phyloP scores from a whole-genome alignment of 1,140 invertebrate species.

The Zaprionus davidi region DNA sequence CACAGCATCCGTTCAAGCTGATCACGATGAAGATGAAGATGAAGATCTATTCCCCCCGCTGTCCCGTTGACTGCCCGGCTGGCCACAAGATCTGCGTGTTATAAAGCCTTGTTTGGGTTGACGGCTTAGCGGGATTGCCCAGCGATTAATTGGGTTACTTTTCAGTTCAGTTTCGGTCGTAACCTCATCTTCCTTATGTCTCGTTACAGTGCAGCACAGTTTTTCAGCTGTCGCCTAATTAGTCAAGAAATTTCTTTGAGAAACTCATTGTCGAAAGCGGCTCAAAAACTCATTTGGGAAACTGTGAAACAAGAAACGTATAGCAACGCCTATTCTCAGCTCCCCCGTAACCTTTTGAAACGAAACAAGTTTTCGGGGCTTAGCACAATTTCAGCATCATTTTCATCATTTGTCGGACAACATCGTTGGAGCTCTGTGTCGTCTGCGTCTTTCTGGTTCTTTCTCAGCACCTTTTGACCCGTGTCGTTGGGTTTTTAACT shows the following conservation, averaged over 20 bases:
- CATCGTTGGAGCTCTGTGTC: slow-evolving; percentile 22
- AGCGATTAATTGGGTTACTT: slow-evolving; percentile 38
- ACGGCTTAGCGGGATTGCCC: slow-evolving; percentile 33
- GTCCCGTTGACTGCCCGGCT: neutral
- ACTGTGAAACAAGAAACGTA: slow-evolving; percentile 28
- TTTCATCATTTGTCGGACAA: slow-evolving; percentile 32
- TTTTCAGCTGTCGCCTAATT: slow-evolving; percentile 46
- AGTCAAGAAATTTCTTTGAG: slow-evolving; percentile 15
- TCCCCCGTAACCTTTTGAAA: slow-evolving; percentile 8
- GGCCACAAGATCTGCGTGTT: slow-evolving; percentile 59
- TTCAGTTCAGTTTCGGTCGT: slow-evolving; percentile 13
- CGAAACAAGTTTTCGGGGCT: slow-evolving; percentile 46
- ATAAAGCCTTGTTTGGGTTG: slow-evolving; percentile 44
- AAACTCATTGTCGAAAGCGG: slow-evolving; percentile 19
- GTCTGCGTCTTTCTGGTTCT: slow-evolving; percentile 44
- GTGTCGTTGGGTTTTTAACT: slow-evolving; percentile 57
- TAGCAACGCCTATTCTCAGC: slow-evolving; percentile 21
- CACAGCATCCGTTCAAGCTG: slow-evolving; percentile 45
- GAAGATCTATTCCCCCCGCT: slow-evolving; percentile 1
- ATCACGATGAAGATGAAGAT: slow-evolving; percentile 5
- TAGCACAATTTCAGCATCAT: slow-evolving; percentile 74
- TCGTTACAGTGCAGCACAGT: neutral
- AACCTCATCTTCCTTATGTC: neutral
- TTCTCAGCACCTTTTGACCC: slow-evolving; percentile 79
- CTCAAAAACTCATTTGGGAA: slow-evolving; percentile 25